Percentiles rank a stretch among this genome's conserved stretches.
These are phyloP conservation scores for Drosophila gunungcola DNA, from an alignment of 1,140 invertebrate genomes.

Conservation along the genomic window DNA sequence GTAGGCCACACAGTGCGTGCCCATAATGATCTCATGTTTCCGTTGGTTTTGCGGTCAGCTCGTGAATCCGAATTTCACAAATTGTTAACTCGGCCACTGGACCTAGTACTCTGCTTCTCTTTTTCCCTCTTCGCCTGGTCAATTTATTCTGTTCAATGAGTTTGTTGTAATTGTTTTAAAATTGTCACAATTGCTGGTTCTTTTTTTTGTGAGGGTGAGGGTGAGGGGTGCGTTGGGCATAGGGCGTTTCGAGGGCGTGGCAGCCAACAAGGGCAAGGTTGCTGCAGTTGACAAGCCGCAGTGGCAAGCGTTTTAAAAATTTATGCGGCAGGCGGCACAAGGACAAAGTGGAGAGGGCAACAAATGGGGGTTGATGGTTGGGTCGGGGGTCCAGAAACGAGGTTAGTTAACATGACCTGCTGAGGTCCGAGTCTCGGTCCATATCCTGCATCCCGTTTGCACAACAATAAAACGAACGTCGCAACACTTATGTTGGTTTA, in stretches of 20 bases:
- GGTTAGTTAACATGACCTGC: slow-evolving; percentile 64
- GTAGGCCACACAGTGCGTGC: slow-evolving; percentile 61
- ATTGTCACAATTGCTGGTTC: slow-evolving; percentile 38
- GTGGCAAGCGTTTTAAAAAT: slow-evolving; percentile 64
- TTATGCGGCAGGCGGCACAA: slow-evolving; percentile 72
- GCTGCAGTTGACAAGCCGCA: slow-evolving; percentile 74
- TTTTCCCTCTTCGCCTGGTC: background rate
- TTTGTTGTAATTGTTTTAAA: slow-evolving; percentile 54
- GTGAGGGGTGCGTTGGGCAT: no score
- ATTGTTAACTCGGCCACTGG: slow-evolving; percentile 36
- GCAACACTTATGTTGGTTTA: slow-evolving; percentile 82
- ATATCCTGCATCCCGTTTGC: slow-evolving; percentile 30
- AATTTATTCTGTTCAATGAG: slow-evolving; percentile 32
- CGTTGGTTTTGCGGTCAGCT: slow-evolving; percentile 57
- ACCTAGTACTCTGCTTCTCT: background rate
- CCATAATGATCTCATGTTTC: slow-evolving; percentile 70
- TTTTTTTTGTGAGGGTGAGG: background rate
- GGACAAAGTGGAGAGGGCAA: slow-evolving; percentile 37
- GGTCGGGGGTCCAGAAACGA: slow-evolving; percentile 30
- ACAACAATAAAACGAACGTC: slow-evolving; percentile 72
- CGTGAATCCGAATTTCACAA: slow-evolving; percentile 41
- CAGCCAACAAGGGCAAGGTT: slow-evolving; percentile 77
- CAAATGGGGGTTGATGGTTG: background rate
- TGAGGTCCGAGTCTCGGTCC: slow-evolving; percentile 31
- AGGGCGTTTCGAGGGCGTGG: slow-evolving; percentile 24